Conservation (phyloP, 2,797 vertebrate genomes). For the Ammospiza maritima region DNA sequence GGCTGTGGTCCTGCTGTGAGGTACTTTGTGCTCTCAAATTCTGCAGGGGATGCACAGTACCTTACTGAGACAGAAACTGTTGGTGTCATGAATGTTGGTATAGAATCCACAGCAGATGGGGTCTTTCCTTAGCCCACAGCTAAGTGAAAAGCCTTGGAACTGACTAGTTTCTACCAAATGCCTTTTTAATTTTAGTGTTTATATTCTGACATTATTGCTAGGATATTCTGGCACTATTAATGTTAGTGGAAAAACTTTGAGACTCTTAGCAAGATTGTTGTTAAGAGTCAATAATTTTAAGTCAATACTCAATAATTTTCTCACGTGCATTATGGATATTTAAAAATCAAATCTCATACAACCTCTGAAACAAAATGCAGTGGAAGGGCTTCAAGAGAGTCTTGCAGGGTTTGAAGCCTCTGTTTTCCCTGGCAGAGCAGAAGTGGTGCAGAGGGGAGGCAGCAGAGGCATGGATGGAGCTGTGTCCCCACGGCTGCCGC, state of each 20-base stretch:
- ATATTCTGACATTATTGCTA: neutral
- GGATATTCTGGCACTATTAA: neutral
- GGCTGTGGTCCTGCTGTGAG: neutral
- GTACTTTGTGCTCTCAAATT: neutral
- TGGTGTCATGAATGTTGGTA: neutral
- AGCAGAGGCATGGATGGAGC: neutral
- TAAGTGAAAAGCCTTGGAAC: neutral
- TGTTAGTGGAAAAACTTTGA: neutral
- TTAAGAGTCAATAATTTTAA: neutral
- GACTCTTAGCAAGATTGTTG: neutral
- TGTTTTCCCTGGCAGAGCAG: neutral
- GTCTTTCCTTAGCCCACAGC: slow-evolving; percentile 11
- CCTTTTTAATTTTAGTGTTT: neutral
- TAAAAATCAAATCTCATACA: neutral
- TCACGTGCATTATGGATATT: neutral
- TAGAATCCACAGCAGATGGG: neutral
- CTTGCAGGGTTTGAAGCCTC: neutral
- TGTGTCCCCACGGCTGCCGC: neutral
- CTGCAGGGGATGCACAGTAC: neutral
- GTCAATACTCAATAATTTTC: neutral
- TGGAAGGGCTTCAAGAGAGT: neutral
- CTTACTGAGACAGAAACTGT: neutral
- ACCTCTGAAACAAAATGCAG: neutral
- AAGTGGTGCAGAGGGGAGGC: neutral
- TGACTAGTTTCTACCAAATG: neutral